Percentiles rank a stretch among this genome's conserved stretches.
Conservation (phyloP, 64 coral and sea anemone genomes). For the Trachythela sp. region DNA sequence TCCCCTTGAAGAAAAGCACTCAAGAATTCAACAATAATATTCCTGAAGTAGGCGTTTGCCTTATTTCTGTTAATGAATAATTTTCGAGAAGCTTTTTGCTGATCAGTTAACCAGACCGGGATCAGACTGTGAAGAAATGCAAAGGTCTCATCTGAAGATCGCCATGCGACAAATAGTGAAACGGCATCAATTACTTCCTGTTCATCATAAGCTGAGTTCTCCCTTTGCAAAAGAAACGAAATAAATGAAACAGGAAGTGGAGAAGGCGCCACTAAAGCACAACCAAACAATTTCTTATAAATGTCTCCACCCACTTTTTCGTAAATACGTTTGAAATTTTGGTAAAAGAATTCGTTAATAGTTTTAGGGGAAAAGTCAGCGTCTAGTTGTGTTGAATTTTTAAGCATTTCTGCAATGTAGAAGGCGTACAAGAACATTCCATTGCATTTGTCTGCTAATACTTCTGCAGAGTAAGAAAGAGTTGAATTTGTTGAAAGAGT, state of each 20-base stretch:
- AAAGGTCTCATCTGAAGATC: slow-evolving; percentile 2
- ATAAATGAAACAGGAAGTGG: slow-evolving; percentile 49
- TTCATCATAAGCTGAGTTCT: background rate
- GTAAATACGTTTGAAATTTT: slow-evolving; percentile 40
- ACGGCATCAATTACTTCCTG: slow-evolving; percentile 42
- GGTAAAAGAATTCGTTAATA: slow-evolving; percentile 9
- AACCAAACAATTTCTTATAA: slow-evolving; percentile 43
- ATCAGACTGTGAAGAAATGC: slow-evolving; percentile 46
- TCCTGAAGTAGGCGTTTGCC: slow-evolving; percentile 18
- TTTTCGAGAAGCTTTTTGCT: slow-evolving; percentile 21
- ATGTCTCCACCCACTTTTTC: background rate
- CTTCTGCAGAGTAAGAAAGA: background rate
- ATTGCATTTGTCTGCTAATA: background rate
- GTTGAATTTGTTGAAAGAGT: background rate
- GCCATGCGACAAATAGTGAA: background rate
- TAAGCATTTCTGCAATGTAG: background rate
- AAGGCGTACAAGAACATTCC: slow-evolving; percentile 35
- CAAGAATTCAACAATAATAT: background rate
- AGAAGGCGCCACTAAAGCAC: slow-evolving; percentile 30
- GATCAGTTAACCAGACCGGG: slow-evolving; percentile 33
- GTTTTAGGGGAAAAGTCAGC: background rate
- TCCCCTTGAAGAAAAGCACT: too few species aligned
- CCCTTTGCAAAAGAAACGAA: background rate
- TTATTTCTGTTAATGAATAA: slow-evolving; percentile 25
- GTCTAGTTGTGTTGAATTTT: background rate